Percentiles rank a stretch among this genome's conserved stretches.
Evolutionary conservation across 2,888 invertebrate species (phyloP).

Genomic region (Operophtera brumata): DNA sequence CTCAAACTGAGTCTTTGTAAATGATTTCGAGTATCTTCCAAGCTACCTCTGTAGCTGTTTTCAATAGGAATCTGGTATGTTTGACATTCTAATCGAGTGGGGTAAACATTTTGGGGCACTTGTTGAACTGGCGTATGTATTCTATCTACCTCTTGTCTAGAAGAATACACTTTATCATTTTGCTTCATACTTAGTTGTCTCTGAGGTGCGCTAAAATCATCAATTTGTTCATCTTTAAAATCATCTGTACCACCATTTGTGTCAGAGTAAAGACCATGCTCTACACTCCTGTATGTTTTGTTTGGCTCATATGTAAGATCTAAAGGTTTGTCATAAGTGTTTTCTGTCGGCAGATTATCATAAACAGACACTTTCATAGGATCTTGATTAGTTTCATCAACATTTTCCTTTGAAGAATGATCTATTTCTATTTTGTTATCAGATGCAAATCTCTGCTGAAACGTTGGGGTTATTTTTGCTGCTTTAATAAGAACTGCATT

Average conservation of each 20-base stretch:
- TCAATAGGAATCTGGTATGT: slow-evolving; percentile 58
- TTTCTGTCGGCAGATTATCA: slow-evolving; percentile 71
- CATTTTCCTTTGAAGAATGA: slow-evolving; percentile 44
- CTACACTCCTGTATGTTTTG: slow-evolving; percentile 76
- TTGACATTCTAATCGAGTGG: slow-evolving; percentile 55
- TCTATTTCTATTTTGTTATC: slow-evolving; percentile 67
- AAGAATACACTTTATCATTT: slow-evolving; percentile 61
- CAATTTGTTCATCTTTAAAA: slow-evolving; percentile 55
- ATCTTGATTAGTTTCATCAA: slow-evolving; percentile 53
- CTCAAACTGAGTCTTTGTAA: slow-evolving; percentile 68
- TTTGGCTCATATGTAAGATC: slow-evolving; percentile 72
- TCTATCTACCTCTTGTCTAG: slow-evolving; percentile 62
- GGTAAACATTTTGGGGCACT: slow-evolving; percentile 56
- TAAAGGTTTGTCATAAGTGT: slow-evolving; percentile 74
- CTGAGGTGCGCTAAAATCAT: slow-evolving; percentile 53
- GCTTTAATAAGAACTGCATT: slow-evolving; percentile 77
- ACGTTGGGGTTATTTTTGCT: slow-evolving; percentile 77
- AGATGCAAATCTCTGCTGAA: slow-evolving; percentile 77
- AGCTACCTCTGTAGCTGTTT: slow-evolving; percentile 55
- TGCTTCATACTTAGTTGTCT: slow-evolving; percentile 55
- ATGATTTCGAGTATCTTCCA: slow-evolving; percentile 60
- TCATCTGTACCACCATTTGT: slow-evolving; percentile 59
- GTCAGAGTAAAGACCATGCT: slow-evolving; percentile 74
- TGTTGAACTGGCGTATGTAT: slow-evolving; percentile 49
- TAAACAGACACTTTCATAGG: slow-evolving; percentile 67